Evolutionary conservation across 2,888 invertebrate genomes (phyloP).

Genomic region (Scaptomyza reducta): DNA sequence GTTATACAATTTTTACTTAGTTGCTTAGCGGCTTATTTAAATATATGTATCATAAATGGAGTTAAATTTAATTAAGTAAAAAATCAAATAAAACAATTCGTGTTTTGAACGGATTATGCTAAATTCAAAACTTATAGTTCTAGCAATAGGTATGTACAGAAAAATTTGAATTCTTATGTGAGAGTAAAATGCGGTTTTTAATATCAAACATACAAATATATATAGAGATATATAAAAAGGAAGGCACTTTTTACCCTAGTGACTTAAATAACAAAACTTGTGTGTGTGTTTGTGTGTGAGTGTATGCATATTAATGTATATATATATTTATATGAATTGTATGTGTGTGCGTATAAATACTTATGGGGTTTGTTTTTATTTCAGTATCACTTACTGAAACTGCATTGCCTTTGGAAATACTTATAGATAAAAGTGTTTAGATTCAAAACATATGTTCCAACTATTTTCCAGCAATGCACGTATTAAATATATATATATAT

Average conservation of each 20-base stretch:
- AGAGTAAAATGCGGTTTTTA: slow-evolving; percentile 22
- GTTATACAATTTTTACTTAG: slow-evolving; percentile 8
- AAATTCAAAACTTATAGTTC: slow-evolving; percentile 15
- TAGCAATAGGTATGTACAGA: slow-evolving; percentile 30
- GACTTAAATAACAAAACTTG: slow-evolving; percentile 63
- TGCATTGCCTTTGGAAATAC: slow-evolving; percentile 22
- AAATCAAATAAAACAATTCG: slow-evolving; percentile 12
- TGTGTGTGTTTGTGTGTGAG: neutral
- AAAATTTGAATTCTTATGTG: slow-evolving; percentile 15
- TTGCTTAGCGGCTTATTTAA: neutral
- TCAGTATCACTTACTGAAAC: slow-evolving; percentile 14
- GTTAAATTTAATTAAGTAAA: slow-evolving; percentile 54
- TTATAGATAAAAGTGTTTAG: too few species aligned
- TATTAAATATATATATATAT: slow-evolving; percentile 27
- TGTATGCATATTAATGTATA: slow-evolving; percentile 4
- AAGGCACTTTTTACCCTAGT: slow-evolving; percentile 69
- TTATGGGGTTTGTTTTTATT: slow-evolving; percentile 16
- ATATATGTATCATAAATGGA: slow-evolving; percentile 15
- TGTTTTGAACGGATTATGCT: slow-evolving; percentile 5
- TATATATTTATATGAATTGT: neutral
- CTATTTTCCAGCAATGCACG: slow-evolving; percentile 25
- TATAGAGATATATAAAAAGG: slow-evolving; percentile 21
- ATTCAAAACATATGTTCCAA: neutral
- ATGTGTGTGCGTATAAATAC: slow-evolving; percentile 41
- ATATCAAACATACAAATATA: slow-evolving; percentile 13